Conservation (phyloP, 2,888 invertebrate genomes). For the Carabus problematicus region DNA sequence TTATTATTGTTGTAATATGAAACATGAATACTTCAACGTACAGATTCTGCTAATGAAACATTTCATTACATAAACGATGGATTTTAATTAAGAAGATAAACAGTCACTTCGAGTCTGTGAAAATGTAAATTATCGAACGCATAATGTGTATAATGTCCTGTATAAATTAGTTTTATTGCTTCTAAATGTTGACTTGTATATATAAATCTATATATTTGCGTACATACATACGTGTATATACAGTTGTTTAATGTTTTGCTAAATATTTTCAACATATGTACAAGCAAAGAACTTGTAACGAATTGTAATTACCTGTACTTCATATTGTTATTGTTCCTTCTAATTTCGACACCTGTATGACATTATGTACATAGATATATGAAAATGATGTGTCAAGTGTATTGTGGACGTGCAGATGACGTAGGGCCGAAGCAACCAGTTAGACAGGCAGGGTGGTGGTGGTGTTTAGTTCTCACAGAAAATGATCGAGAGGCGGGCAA, state of each 20-base stretch:
- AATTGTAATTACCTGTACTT: too few species aligned
- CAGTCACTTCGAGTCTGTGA: neutral
- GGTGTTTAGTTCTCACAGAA: constrained; percentile 51
- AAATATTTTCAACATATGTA: neutral
- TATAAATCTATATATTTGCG: neutral
- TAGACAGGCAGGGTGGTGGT: constrained; percentile 4
- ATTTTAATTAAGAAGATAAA: constrained; percentile 16
- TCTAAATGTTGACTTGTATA: neutral
- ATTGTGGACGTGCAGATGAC: neutral
- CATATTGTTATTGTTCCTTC: too few species aligned
- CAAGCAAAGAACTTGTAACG: neutral
- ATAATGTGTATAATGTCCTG: too few species aligned
- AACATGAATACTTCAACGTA: too few species aligned
- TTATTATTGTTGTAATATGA: too few species aligned
- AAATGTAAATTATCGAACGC: constrained; percentile 3
- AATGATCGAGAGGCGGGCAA: constrained; percentile 52
- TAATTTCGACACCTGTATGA: too few species aligned
- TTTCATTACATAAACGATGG: constrained; percentile 8
- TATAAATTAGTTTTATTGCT: neutral
- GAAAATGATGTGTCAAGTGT: too few species aligned
- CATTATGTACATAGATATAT: too few species aligned
- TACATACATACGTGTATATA: neutral
- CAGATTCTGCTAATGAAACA: constrained; percentile 12
- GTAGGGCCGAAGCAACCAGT: neutral
- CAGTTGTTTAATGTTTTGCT: neutral